phyloP scores from a whole-genome alignment of 2,888 invertebrate genomes.

The Syrphus vitripennis region DNA sequence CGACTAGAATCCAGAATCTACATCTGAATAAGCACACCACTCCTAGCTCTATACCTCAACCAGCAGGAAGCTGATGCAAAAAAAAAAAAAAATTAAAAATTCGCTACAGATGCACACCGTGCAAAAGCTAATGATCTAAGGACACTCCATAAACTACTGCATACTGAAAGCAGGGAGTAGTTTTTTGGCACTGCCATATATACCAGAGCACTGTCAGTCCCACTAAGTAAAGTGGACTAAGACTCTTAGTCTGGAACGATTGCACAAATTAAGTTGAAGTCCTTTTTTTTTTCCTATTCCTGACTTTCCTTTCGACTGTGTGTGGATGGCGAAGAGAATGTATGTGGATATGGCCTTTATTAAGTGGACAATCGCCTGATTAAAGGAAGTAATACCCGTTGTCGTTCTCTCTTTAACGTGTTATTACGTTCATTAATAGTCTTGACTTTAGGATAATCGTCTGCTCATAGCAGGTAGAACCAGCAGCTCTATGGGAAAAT shows the following conservation, averaged over 20 bases:
- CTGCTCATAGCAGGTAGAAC: constrained; percentile 4
- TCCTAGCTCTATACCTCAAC: background rate
- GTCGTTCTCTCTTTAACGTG: constrained; percentile 58
- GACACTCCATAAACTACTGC: constrained; percentile 59
- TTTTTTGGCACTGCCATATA: constrained; percentile 19
- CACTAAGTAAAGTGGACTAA: constrained; percentile 18
- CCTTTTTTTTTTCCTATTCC: background rate
- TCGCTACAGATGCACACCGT: constrained; percentile 9
- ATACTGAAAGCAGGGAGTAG: constrained; percentile 23
- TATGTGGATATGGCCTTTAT: constrained; percentile 27
- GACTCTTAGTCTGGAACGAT: constrained; percentile 42
- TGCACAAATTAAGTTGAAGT: constrained; percentile 61
- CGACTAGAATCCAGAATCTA: constrained; percentile 6
- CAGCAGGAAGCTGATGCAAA: background rate
- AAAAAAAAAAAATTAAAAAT: constrained; percentile 7
- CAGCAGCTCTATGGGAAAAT: background rate
- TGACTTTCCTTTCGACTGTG: background rate
- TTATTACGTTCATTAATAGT: constrained; percentile 65
- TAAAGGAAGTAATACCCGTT: constrained; percentile 61
- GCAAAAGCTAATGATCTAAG: constrained; percentile 63
- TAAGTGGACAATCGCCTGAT: constrained; percentile 65
- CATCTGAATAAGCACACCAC: background rate
- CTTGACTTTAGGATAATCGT: constrained; percentile 10
- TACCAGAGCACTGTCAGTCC: background rate
- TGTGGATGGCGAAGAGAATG: too few relatives aligned